phyloP scores from a whole-genome alignment of 2,797 vertebrate species.

The Trachurus trachurus region DNA sequence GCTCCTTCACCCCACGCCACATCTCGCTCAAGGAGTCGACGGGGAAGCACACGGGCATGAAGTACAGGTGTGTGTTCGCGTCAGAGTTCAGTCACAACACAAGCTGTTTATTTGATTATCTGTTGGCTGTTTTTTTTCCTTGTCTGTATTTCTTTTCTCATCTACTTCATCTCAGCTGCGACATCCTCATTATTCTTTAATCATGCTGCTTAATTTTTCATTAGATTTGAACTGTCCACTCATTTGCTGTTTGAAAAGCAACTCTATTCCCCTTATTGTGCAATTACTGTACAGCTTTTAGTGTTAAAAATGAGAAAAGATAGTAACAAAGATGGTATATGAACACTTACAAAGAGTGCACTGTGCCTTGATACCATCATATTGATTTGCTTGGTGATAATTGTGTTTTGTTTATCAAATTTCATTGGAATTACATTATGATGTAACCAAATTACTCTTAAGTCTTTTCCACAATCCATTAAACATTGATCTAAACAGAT shows the following conservation, averaged over 20 bases:
- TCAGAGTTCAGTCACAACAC: neutral
- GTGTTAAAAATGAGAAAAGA: neutral
- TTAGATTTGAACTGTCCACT: conserved; percentile 1
- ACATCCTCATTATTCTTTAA: conserved; percentile 39
- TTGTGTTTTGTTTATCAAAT: neutral
- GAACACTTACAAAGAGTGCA: neutral
- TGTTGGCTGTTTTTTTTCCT: neutral
- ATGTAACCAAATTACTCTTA: too few species aligned
- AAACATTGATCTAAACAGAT: neutral
- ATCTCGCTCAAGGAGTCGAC: conserved; percentile 99
- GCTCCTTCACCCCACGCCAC: conserved; percentile 95
- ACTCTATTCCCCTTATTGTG: neutral
- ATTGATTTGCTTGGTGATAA: neutral
- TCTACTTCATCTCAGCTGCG: conserved; percentile 11
- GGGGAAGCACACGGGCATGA: conserved; percentile 98
- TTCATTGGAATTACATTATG: neutral
- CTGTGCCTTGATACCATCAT: too few species aligned
- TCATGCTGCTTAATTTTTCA: conserved; percentile 24
- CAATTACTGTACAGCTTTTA: neutral
- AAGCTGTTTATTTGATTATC: neutral
- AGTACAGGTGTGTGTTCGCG: conserved; percentile 93
- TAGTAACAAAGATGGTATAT: neutral
- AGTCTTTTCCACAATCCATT: neutral
- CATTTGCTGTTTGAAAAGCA: conserved; percentile 3
- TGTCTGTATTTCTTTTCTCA: conserved; percentile 9